phyloP scores from a whole-genome alignment of 2,797 vertebrate genomes.

The Champsocephalus esox region DNA sequence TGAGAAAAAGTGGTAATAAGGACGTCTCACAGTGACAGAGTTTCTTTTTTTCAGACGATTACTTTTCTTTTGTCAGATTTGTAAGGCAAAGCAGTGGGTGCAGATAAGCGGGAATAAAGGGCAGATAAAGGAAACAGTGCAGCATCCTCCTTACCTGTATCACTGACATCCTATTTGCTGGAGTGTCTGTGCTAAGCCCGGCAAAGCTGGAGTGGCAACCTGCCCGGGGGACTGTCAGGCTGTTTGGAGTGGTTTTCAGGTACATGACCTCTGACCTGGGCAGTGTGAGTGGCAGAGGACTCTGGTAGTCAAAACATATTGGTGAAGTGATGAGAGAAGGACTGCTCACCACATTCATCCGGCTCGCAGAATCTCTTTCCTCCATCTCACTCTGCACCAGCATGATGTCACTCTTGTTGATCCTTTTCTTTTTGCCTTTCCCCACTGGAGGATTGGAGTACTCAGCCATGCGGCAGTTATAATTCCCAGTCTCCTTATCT shows the following conservation, averaged over 20 bases:
- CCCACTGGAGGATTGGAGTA: conserved; percentile 97
- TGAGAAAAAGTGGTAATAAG: conserved; percentile 58
- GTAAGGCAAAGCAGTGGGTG: conserved; percentile 64
- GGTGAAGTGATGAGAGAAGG: conserved; percentile 98
- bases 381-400: conserved; percentile 99
- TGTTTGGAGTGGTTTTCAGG: conserved; percentile 97
- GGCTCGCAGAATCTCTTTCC: conserved; percentile 96
- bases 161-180: conserved; percentile 98
- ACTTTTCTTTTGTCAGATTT: conserved; percentile 77
- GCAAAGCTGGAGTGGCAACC: conserved; percentile 99
- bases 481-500: conserved; percentile 99
- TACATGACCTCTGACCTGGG: conserved; percentile 99
- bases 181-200: conserved; percentile 93
- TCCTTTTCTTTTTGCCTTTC: conserved; percentile 98
- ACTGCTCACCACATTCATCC: conserved; percentile 99
- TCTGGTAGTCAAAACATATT: conserved; percentile 99
- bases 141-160: conserved; percentile 94
- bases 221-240: conserved; percentile 97
- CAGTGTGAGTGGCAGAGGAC: conserved; percentile 97
- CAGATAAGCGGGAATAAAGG: conserved; percentile 76
- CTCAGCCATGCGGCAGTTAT: conserved; percentile 98
- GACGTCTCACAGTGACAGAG: conserved; percentile 63
- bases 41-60: conserved; percentile 62
- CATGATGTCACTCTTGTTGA: conserved; percentile 99
- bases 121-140: conserved; percentile 70